These are phyloP conservation scores for Diabrotica balteata DNA, from an alignment of 2,888 invertebrate genomes.

Conservation along the genomic window DNA sequence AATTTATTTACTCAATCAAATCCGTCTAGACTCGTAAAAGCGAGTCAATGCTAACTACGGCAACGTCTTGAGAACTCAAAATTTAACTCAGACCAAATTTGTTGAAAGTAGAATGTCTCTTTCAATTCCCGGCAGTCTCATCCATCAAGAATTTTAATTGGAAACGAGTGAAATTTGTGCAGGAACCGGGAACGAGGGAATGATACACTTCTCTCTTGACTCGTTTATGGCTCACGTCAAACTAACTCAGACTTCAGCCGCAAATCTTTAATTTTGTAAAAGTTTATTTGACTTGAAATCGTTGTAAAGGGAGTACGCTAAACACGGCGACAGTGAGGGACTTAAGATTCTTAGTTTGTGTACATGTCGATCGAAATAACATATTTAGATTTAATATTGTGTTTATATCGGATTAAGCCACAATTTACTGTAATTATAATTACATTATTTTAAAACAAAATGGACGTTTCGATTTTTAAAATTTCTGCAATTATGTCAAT, in stretches of 20 bases:
- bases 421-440: too few relatives aligned
- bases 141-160: conserved; percentile 50
- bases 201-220: conserved; percentile 35
- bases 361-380: too few relatives aligned
- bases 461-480: too few relatives aligned
- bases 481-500: too few relatives aligned
- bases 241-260: conserved; percentile 25
- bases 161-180: conserved; percentile 43
- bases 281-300: conserved; percentile 46
- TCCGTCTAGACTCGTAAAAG: conserved; percentile 6
- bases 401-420: too few relatives aligned
- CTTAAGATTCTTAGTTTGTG: too few relatives aligned
- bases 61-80: conserved; percentile 3
- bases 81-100: conserved; percentile 20
- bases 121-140: conserved; percentile 44
- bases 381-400: too few relatives aligned
- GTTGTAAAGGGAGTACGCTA: conserved; percentile 46
- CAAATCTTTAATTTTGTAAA: conserved; percentile 43
- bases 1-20: conserved; percentile 18
- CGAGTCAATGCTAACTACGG: conserved; percentile 4
- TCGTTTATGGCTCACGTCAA: conserved; percentile 40
- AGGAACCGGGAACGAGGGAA: conserved; percentile 29
- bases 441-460: too few relatives aligned
- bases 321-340: conserved; percentile 40
- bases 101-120: conserved; percentile 20